Evolutionary conservation across 2,797 vertebrate species (phyloP).

Genomic region (Oophaga sylvatica): DNA sequence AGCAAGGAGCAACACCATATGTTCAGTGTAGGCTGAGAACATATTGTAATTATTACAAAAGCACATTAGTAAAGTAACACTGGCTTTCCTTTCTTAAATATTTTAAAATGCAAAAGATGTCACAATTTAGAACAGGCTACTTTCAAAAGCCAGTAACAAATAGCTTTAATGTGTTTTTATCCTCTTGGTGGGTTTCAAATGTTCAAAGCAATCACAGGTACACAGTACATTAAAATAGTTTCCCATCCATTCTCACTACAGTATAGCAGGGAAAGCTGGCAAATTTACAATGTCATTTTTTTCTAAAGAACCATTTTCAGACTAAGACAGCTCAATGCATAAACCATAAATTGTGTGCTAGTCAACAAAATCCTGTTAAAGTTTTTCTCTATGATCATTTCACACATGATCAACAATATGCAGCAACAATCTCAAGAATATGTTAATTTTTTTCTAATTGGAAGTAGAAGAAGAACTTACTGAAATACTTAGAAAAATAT

Average conservation of each 20-base stretch:
- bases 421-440: background rate
- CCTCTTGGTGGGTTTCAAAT: background rate
- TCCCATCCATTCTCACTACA: conserved; percentile 24
- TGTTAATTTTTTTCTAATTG: background rate
- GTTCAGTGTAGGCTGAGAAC: conserved; percentile 20
- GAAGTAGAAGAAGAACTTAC: background rate
- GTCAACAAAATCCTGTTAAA: conserved; percentile 42
- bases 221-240: conserved; percentile 40
- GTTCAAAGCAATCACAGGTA: conserved; percentile 14
- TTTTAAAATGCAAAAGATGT: conserved; percentile 13
- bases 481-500: too few relatives aligned
- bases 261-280: conserved; percentile 19
- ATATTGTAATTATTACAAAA: conserved; percentile 23
- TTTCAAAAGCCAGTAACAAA: conserved; percentile 42
- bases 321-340: background rate
- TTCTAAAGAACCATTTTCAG: conserved; percentile 42
- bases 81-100: conserved; percentile 30
- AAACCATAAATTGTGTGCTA: conserved; percentile 29
- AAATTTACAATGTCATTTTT: conserved; percentile 50
- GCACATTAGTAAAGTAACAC: conserved; percentile 25
- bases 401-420: background rate
- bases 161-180: conserved; percentile 46
- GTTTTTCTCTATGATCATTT: conserved; percentile 17
- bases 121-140: conserved; percentile 35
- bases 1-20: conserved; percentile 13